Conservation (phyloP, 2,113 vertebrate species). For the Zosterops pallidus region DNA sequence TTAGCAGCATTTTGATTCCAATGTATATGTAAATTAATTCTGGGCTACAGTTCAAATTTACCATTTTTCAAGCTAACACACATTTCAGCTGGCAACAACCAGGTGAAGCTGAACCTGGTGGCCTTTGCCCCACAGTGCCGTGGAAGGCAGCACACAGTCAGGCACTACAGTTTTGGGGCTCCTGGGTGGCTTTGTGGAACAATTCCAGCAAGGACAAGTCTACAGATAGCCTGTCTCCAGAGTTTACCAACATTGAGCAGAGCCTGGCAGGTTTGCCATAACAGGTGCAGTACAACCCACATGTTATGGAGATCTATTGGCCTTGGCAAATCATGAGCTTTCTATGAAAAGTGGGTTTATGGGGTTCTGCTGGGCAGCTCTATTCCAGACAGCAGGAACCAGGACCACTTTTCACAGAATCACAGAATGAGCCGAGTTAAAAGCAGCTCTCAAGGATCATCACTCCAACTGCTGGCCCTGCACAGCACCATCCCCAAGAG, state of each 20-base stretch:
- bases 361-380: not conserved
- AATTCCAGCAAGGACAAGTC: not conserved
- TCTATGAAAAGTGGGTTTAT: not conserved
- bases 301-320: accelerated
- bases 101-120: not conserved
- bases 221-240: not conserved
- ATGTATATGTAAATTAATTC: not conserved
- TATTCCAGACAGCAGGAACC: not conserved
- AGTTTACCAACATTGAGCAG: not conserved
- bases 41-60: not conserved
- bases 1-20: not conserved
- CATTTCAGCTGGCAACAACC: not conserved
- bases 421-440: not conserved
- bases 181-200: accelerated
- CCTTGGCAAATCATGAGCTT: not conserved
- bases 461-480: not conserved
- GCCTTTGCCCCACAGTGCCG: accelerated
- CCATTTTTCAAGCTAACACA: not conserved
- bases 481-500: not conserved
- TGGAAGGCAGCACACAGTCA: not conserved
- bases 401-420: not conserved
- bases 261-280: not conserved
- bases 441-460: not conserved
- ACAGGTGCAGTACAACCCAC: not conserved
- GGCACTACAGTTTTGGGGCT: accelerated